Conservation (phyloP, 2,797 vertebrate species). For the Sebastes paucispinis region DNA sequence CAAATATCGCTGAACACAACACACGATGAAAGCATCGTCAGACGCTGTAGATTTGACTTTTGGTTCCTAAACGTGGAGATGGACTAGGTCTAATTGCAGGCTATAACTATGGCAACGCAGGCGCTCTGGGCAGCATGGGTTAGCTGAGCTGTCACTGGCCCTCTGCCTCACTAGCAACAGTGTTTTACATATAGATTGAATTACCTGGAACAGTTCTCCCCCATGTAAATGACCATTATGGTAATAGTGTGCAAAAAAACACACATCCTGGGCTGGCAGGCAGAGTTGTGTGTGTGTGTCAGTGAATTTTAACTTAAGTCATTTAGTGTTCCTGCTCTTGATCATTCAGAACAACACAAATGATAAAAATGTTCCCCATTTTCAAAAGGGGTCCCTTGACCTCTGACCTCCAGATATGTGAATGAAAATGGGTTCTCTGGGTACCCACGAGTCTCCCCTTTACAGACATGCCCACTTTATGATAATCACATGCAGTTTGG, state of each 20-base stretch:
- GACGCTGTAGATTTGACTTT: constrained; percentile 1
- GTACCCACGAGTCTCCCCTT: no score
- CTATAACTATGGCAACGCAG: constrained; percentile 65
- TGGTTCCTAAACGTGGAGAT: constrained; percentile 2
- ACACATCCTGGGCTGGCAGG: constrained; percentile 30
- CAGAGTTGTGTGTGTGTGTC: not conserved
- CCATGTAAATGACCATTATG: constrained; percentile 78
- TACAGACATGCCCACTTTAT: no score
- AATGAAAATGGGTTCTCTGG: no score
- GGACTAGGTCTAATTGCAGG: constrained; percentile 30
- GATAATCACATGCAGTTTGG: no score
- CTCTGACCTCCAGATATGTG: no score
- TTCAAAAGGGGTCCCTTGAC: no score
- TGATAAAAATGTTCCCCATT: not conserved
- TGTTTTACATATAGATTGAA: constrained; percentile 84
- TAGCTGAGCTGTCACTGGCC: constrained; percentile 47
- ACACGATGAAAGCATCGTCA: not conserved
- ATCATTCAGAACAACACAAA: not conserved
- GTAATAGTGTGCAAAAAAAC: constrained; percentile 60
- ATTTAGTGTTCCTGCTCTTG: not conserved
- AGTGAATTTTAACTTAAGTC: not conserved
- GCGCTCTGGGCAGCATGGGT: constrained; percentile 56
- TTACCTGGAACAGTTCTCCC: constrained; percentile 70
- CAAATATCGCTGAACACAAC: not conserved
- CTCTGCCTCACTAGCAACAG: constrained; percentile 46